Conservation (phyloP, 2,797 vertebrate genomes). For the Anniella stebbinsi region DNA sequence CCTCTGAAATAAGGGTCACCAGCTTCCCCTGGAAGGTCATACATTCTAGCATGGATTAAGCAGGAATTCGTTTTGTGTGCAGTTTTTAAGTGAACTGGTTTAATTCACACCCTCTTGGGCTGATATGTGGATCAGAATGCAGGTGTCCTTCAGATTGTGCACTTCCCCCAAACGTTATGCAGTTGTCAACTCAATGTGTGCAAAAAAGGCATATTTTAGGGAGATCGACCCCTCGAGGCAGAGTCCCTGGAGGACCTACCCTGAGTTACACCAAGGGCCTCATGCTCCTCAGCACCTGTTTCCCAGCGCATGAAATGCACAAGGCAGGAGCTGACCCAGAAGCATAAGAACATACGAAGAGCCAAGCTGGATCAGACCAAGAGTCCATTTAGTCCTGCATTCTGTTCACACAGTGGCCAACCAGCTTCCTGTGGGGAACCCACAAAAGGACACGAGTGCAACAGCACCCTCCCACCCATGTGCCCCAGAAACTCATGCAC, state of each 20-base stretch:
- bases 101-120: neutral
- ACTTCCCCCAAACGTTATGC: neutral
- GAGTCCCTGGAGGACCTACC: neutral
- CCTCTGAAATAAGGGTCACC: no score
- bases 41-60: neutral
- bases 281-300: neutral
- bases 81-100: neutral
- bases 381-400: no score
- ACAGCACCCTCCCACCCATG: no score
- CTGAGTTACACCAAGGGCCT: neutral
- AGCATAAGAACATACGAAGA: no score
- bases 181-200: neutral
- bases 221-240: neutral
- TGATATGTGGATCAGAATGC: neutral
- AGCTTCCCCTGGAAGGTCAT: neutral
- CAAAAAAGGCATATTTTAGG: neutral
- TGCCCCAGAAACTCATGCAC: no score
- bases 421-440: no score
- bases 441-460: no score
- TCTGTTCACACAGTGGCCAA: no score
- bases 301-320: no score
- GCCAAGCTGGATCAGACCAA: no score
- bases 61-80: neutral
- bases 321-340: neutral
- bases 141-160: neutral